Evolutionary conservation across 1,140 invertebrate genomes (phyloP).

Genomic region (Rhagoletis zephyria): DNA sequence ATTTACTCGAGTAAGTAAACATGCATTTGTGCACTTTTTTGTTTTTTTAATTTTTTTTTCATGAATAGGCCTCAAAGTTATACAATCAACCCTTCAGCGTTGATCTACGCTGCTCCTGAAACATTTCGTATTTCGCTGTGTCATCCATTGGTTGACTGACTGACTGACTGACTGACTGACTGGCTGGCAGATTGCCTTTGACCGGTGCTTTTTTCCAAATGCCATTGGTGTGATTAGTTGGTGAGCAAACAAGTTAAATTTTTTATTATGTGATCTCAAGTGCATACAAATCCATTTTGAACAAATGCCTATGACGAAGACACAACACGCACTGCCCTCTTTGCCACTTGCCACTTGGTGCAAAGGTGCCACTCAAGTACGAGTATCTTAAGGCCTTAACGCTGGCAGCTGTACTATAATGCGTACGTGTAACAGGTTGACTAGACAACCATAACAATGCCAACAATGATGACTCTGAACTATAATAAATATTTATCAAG

Average conservation of each 20-base stretch:
- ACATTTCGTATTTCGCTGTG: neutral
- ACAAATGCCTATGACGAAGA: neutral
- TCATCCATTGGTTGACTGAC: neutral
- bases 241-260: conserved; percentile 54
- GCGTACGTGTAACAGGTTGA: neutral
- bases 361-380: conserved; percentile 8
- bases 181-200: neutral
- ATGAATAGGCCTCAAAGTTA: too few species aligned
- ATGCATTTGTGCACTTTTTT: too few species aligned
- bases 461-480: conserved; percentile 10
- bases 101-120: neutral
- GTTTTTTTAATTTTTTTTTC: too few species aligned
- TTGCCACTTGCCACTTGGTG: conserved; percentile 35
- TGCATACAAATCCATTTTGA: conserved; percentile 24
- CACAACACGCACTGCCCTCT: neutral
- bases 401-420: conserved; percentile 15
- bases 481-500: neutral
- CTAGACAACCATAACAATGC: conserved; percentile 1
- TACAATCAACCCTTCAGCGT: neutral
- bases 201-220: neutral
- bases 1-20: too few species aligned
- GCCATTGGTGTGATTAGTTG: conserved; percentile 50
- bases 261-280: conserved; percentile 36
- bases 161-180: neutral
- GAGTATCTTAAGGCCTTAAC: neutral